Evolutionary conservation across 2,888 invertebrate species (phyloP), one percentile per base, ranked within the genome.

Genomic region (Disparrhopalites patrizii): DNA sequence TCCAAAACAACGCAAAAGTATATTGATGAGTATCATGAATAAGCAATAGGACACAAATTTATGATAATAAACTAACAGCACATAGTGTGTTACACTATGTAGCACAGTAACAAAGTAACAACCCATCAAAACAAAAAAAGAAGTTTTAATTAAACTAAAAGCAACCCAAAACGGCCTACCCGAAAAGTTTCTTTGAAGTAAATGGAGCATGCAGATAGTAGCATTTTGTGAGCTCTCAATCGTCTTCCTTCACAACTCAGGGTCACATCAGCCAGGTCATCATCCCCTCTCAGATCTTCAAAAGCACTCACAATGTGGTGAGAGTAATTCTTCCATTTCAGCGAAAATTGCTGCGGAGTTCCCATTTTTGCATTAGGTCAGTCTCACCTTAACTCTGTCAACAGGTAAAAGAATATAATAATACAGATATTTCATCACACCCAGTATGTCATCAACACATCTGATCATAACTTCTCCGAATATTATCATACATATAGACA

Each of bases 311-410:
- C 89, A 77, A 92, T 87, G 79, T 81, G 81, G 84, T 87, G 79
- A 78, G 88, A 84, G 79, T 91, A 90, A 81, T 91, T 90, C 79
- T 90, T 91, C 92, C 92, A 92, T 73, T 90, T 87, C 75, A 92
- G 82, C 72, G 90, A 90, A 81, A 90, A 92, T 78, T 91, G 90
- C 78, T 89, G 88, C n/a, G 68, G 66, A 43, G 72, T 61, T 54
- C 27, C 47, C 68, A 68, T 68, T 36, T n/a, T n/a, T n/a, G n/a
- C n/a, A n/a, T n/a, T n/a, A n/a, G n/a, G n/a, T n/a, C n/a, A n/a
- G n/a, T n/a, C n/a, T n/a, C n/a, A n/a, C n/a, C n/a, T n/a, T n/a
- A n/a, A n/a, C n/a, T n/a, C n/a, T n/a, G n/a, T n/a, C n/a, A n/a
- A n/a, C n/a, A n/a, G n/a, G n/a, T n/a, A n/a, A n/a, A n/a, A n/a